phyloP scores from a whole-genome alignment of 2,113 vertebrate genomes.

The Plecotus auritus region DNA sequence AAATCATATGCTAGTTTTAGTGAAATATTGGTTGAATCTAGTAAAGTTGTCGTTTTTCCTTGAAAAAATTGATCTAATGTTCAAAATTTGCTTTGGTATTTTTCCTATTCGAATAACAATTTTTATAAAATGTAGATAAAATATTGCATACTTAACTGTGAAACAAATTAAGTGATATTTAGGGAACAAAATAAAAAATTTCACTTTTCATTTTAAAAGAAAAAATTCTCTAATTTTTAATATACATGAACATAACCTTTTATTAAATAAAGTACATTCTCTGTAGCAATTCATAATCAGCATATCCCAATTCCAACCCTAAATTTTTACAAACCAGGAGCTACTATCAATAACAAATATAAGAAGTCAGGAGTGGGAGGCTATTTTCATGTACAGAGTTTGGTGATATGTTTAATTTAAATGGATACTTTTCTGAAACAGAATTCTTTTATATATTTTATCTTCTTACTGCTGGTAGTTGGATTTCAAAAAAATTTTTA shows the following conservation, averaged over 20 bases:
- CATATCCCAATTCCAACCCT: conserved; percentile 34
- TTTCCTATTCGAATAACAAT: not conserved
- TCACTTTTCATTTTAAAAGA: conserved; percentile 38
- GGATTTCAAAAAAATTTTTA: conserved; percentile 42
- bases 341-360: conserved; percentile 35
- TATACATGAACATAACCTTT: not conserved
- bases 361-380: conserved; percentile 42
- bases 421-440: conserved; percentile 88
- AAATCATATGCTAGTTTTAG: conserved; percentile 19
- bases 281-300: not conserved
- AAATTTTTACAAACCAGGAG: conserved; percentile 45
- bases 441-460: conserved; percentile 82
- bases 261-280: conserved; percentile 37
- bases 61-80: conserved; percentile 1
- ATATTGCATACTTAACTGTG: not conserved
- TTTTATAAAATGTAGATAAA: conserved; percentile 35
- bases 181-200: conserved; percentile 30
- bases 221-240: conserved; percentile 25
- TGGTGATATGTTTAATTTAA: conserved; percentile 86
- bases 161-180: not conserved
- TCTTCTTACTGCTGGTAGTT: conserved; percentile 74
- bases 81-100: conserved; percentile 13
- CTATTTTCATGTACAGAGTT: conserved; percentile 86
- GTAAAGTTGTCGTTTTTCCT: not conserved
- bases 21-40: conserved; percentile 22